A percentile compares a stretch with the other conserved stretches of the same genome.
These are phyloP conservation scores for Sturnus vulgaris DNA, from an alignment of 2,113 vertebrate species.

Conservation along the genomic window DNA sequence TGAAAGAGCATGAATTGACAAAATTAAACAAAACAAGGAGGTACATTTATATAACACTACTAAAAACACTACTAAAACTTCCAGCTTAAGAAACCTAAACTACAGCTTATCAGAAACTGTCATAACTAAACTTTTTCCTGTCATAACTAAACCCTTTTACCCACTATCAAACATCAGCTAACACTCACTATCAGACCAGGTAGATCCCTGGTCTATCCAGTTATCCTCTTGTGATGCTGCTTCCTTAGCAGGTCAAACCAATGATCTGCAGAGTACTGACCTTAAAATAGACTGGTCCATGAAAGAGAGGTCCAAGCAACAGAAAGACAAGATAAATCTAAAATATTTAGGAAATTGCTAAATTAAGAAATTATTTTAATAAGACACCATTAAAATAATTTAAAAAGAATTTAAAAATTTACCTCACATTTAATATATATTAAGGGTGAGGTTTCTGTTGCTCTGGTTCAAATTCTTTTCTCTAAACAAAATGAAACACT, in stretches of 20 bases:
- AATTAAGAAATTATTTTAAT: background rate
- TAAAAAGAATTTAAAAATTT: background rate
- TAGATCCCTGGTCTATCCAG: background rate
- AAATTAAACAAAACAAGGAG: background rate
- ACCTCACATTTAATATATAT: background rate
- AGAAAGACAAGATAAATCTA: background rate
- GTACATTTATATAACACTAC: background rate
- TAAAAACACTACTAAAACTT: background rate
- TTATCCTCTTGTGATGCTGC: background rate
- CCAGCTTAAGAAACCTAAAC: background rate
- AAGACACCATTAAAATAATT: background rate
- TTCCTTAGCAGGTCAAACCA: background rate
- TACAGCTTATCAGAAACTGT: background rate
- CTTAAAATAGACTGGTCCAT: background rate
- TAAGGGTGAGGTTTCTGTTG: accelerated
- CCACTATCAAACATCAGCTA: background rate
- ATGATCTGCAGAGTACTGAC: background rate
- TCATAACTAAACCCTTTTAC: background rate
- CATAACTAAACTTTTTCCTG: background rate
- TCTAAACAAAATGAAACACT: background rate
- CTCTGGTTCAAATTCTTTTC: background rate
- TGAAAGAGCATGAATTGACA: background rate
- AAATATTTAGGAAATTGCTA: background rate
- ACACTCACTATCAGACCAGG: too few relatives aligned
- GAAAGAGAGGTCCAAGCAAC: background rate